Base-by-base conservation (phyloP, 2,888 invertebrate species). In the Fragum fragum region DNA sequence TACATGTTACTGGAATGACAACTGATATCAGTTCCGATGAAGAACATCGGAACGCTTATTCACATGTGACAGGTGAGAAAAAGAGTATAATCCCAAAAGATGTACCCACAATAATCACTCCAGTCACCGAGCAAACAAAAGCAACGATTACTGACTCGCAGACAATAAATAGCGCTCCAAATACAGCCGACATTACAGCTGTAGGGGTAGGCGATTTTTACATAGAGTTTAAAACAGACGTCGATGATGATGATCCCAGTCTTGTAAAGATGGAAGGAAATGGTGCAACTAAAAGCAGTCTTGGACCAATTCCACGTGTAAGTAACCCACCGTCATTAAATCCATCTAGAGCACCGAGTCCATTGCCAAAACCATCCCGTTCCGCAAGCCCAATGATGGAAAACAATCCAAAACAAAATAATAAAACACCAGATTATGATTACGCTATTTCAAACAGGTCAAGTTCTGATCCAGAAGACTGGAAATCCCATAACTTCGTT, bases 171-270 rank as follows among this genome's bases (percentile, higher is more conserved):
- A 47, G 36, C 2, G 28, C 55, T 16, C 14, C 53, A 9, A 69
- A 55, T 59, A 57, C 53, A 11, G 21, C 72, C 21, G 77, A 74
- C 0, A n/a, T 77, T 0, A 69, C 77, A 47, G 81, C 81, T 52
- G 63, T 81, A 0, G 66, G 74, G 21, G 74, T 81, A 18, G 81
- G 81, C 21, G 81, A 81, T 72, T 42, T 55, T 1, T 81, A 81
- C 32, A 81, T 81, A 52, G 81, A 81, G 26, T 81, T 81, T 42
- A 70, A 77, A 36, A 71, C 53, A 32, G 77, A 71, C n/a, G 57
- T 74, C 0, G 76, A 77, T 39, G 55, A 71, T 42, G 52, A 77
- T 21, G 57, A 74, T 32, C 81, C 77, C 16, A 53, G 74, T 32
- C 32, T 77, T 11, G 23, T 77, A n/a, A 81, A 77, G 52, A 16